phyloP scores from a whole-genome alignment of 64 coral and sea anemone genomes.

The Trachythela sp. region DNA sequence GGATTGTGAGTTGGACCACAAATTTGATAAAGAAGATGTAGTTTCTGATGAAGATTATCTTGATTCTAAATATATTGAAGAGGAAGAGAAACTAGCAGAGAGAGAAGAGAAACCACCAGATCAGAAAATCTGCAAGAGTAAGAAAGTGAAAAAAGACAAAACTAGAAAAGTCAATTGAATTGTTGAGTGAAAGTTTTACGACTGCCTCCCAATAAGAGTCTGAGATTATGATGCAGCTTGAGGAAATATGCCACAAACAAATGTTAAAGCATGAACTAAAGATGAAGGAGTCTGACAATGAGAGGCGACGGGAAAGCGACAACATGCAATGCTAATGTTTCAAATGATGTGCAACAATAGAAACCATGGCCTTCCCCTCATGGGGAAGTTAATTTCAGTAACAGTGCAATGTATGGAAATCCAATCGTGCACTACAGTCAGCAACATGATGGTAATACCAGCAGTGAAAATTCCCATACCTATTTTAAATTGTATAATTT shows the following conservation, averaged over 20 bases:
- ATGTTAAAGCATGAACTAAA: slow-evolving; percentile 37
- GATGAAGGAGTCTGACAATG: slow-evolving; percentile 28
- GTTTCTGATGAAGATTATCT: slow-evolving; percentile 37
- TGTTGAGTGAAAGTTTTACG: slow-evolving; percentile 27
- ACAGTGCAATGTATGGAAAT: no score
- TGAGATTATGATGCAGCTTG: slow-evolving; percentile 39
- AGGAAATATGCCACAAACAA: slow-evolving; percentile 40
- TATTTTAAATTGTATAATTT: no score
- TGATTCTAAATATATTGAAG: no score
- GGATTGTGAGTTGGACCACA: background rate
- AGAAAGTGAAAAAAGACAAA: slow-evolving; percentile 43
- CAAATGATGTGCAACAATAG: no score
- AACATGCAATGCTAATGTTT: no score
- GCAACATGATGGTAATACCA: no score
- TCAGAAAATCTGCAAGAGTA: no score
- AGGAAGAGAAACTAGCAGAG: background rate
- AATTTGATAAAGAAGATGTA: background rate
- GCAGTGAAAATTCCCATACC: no score
- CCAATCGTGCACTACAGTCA: no score
- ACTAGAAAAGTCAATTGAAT: slow-evolving; percentile 32
- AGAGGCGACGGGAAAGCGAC: no score
- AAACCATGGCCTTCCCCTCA: no score
- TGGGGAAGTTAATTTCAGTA: no score
- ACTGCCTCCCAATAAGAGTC: slow-evolving; percentile 22
- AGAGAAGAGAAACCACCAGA: background rate